Conservation (phyloP, 2,797 vertebrate genomes). For the Coregonus suidteri region DNA sequence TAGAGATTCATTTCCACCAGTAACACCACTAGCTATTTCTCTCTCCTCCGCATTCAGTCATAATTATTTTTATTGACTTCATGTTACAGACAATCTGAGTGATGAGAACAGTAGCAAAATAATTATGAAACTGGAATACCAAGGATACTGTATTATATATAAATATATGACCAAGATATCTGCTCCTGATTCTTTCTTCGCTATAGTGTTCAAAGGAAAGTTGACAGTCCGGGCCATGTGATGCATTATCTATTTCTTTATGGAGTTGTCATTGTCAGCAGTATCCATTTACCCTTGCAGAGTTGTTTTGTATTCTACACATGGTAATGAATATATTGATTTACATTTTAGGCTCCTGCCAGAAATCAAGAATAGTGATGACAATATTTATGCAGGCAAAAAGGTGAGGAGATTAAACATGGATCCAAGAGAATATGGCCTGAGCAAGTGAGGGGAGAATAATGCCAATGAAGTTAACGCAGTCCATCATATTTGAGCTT, state of each 20-base stretch:
- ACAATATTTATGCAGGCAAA: slow-evolving; percentile 70
- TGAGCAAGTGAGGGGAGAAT: background rate
- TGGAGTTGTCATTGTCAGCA: slow-evolving; percentile 52
- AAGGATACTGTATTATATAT: slow-evolving; percentile 13
- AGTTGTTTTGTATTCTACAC: slow-evolving; percentile 65
- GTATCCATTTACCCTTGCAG: slow-evolving; percentile 55
- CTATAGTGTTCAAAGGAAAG: slow-evolving; percentile 18
- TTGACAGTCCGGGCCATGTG: slow-evolving; percentile 19
- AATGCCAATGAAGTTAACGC: no score
- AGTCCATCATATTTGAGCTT: slow-evolving; percentile 32
- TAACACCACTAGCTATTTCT: slow-evolving; percentile 28
- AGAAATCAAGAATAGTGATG: slow-evolving; percentile 58
- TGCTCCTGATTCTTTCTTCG: slow-evolving; percentile 13
- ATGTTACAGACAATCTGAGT: slow-evolving; percentile 42
- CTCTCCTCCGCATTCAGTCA: slow-evolving; percentile 28
- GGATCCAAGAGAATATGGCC: slow-evolving; percentile 38
- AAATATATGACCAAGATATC: slow-evolving; percentile 13
- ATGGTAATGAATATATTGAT: slow-evolving; percentile 71
- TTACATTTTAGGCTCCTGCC: slow-evolving; percentile 65
- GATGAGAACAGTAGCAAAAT: slow-evolving; percentile 20
- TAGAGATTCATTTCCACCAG: slow-evolving; percentile 33
- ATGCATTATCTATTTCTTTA: slow-evolving; percentile 28
- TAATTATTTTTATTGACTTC: slow-evolving; percentile 53
- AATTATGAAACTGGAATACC: slow-evolving; percentile 39
- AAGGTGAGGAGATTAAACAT: slow-evolving; percentile 70